Conservation (phyloP, 2,113 vertebrate genomes). For the Rhinichthys klamathensis region DNA sequence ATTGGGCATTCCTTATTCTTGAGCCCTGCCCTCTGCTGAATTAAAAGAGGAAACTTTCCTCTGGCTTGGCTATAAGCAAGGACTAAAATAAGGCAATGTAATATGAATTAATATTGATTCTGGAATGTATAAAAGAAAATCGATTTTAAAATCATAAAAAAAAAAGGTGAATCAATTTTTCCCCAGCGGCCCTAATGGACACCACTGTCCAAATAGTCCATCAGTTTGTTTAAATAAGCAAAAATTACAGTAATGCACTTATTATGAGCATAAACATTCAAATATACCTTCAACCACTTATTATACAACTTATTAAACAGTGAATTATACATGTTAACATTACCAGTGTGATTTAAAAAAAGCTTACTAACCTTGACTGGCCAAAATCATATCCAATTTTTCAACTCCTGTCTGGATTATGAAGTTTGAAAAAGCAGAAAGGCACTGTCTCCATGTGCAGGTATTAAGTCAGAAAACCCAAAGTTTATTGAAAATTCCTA, state of each 20-base stretch:
- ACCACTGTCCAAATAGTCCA: too few species aligned
- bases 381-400: not conserved
- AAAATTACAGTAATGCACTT: not conserved
- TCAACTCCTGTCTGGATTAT: not conserved
- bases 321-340: not conserved
- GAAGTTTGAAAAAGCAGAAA: not conserved
- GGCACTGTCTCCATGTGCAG: not conserved
- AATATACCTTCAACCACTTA: not conserved
- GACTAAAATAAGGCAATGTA: too few species aligned
- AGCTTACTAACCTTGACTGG: not conserved
- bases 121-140: too few species aligned
- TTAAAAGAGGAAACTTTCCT: too few species aligned
- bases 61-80: too few species aligned
- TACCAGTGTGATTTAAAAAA: not conserved
- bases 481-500: not conserved
- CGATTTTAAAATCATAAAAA: too few species aligned
- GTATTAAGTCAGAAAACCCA: not conserved
- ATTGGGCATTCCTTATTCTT: too few species aligned
- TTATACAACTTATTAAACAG: not conserved
- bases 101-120: too few species aligned
- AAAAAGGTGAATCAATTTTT: too few species aligned
- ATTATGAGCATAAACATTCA: not conserved
- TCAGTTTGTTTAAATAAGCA: not conserved
- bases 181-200: too few species aligned
- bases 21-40: too few species aligned